Evolutionary conservation across 2,113 vertebrate genomes (phyloP).

Genomic region (Chroicocephalus ridibundus): DNA sequence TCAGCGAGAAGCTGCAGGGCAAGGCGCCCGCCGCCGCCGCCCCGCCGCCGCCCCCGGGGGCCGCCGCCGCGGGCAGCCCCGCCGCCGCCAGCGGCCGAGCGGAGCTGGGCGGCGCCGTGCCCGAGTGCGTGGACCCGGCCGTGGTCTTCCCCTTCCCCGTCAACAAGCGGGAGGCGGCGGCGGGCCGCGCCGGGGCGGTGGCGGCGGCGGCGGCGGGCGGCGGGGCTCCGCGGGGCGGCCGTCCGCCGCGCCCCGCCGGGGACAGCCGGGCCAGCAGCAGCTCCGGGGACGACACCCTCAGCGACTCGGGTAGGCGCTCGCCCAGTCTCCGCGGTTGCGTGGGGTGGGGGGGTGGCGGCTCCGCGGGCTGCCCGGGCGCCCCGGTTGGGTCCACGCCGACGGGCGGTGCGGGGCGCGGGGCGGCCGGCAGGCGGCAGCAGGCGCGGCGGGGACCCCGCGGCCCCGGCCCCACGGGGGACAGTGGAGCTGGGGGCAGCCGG

Average conservation of each 20-base stretch:
- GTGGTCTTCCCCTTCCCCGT: constrained; percentile 92
- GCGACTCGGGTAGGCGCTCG: constrained; percentile 87
- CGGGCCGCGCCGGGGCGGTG: neutral
- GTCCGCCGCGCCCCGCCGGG: neutral
- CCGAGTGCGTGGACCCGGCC: constrained; percentile 89
- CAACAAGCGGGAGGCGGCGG: constrained; percentile 75
- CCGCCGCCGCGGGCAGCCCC: neutral
- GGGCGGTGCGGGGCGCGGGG: neutral
- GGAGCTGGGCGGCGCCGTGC: constrained; percentile 77
- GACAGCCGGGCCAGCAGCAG: constrained; percentile 68
- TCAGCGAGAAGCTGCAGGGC: constrained; percentile 90
- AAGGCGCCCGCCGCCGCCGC: constrained; percentile 55
- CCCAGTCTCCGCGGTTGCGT: too few relatives aligned
- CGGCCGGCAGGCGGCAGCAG: neutral
- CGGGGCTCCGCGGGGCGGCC: neutral
- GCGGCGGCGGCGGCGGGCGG: constrained; percentile 16
- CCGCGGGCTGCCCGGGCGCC: neutral
- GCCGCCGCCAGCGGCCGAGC: constrained; percentile 8
- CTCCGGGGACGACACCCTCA: constrained; percentile 80
- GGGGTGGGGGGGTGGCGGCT: neutral
- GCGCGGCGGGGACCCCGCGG: neutral
- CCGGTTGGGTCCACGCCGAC: too few relatives aligned
- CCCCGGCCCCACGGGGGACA: neutral
- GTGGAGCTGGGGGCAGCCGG: neutral
- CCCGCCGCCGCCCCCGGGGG: neutral